Evolutionary conservation across 2,888 invertebrate species (phyloP), one percentile per base, ranked within the genome.

Genomic region (Orthonevra nobilis): DNA sequence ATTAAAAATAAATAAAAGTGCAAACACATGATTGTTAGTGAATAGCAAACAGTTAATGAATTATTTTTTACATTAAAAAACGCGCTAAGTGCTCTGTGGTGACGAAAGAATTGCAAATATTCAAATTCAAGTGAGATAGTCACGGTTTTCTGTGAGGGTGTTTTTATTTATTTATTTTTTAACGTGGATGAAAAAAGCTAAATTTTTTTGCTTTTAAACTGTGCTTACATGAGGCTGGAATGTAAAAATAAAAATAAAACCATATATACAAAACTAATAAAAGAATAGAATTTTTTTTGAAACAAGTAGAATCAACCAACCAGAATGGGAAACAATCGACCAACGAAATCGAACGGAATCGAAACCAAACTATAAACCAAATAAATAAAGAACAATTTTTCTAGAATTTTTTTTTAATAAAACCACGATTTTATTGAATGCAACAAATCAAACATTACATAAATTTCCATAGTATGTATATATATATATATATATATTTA

Each of bases 401-500:
- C 63, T 82, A 82, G 40, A 64, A 44, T 81, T 83, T 82, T 82
- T 81, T 81, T 82, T 70, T 84, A 83, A 83, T 85, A 84, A 85
- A 84, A 84, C 84, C 84, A 83, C 83, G 83, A 83, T 82, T 83
- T 84, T 84, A 83, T 84, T 85, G 83, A 85, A 84, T 85, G 83
- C 84, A 85, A 85, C 84, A 85, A 85, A 84, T 84, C 83, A 84
- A 85, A 85, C 83, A 83, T 84, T 84, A 85, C 84, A 84, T 85
- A 84, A 85, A 83, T 83, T 82, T 81, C 81, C 81, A 83, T 82
- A 83, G 82, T 81, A 82, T 68, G 63, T 82, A 73, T 82, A 74
- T 82, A 81, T 79, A 77, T 74, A 44, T n/a, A n/a, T n/a, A n/a
- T n/a, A 15, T 77, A 58, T 66, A 61, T 64, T 77, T 77, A 79